Conservation (phyloP, 2,888 invertebrate genomes). For the Agelastica alni region DNA sequence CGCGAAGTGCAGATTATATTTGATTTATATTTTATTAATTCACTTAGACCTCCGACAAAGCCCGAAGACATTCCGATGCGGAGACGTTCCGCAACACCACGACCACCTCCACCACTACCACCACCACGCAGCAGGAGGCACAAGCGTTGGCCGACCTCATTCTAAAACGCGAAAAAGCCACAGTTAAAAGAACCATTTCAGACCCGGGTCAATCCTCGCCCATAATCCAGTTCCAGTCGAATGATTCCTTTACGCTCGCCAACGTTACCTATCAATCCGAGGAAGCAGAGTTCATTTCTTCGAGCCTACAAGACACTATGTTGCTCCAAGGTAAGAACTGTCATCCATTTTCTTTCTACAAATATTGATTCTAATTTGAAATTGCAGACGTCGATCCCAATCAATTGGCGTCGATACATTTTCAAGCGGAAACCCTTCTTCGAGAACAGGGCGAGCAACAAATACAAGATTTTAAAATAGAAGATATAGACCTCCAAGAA, state of each 20-base stretch:
- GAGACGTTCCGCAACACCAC: conserved; percentile 54
- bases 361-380: too few species aligned
- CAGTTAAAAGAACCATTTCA: conserved; percentile 75
- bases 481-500: conserved; percentile 66
- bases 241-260: conserved; percentile 65
- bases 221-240: conserved; percentile 65
- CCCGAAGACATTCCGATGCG: conserved; percentile 62
- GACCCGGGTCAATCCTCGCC: conserved; percentile 64
- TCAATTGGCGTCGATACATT: conserved; percentile 59
- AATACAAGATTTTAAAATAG: conserved; percentile 66
- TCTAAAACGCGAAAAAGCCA: conserved; percentile 71
- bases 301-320: conserved; percentile 70
- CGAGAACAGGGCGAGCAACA: conserved; percentile 69
- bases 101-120: too few species aligned
- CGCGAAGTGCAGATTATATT: too few species aligned
- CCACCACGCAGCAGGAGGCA: conserved; percentile 67
- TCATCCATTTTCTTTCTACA: too few species aligned
- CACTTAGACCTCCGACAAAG: conserved; percentile 32
- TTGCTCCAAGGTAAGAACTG: conserved; percentile 63
- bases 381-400: conserved; percentile 60
- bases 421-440: conserved; percentile 58
- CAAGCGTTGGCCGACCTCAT: conserved; percentile 78
- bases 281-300: conserved; percentile 65
- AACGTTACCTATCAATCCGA: conserved; percentile 68
- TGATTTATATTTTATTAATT: too few species aligned